Base-by-base conservation (phyloP, 2,113 vertebrate genomes). In the Oncorhynchus masou region DNA sequence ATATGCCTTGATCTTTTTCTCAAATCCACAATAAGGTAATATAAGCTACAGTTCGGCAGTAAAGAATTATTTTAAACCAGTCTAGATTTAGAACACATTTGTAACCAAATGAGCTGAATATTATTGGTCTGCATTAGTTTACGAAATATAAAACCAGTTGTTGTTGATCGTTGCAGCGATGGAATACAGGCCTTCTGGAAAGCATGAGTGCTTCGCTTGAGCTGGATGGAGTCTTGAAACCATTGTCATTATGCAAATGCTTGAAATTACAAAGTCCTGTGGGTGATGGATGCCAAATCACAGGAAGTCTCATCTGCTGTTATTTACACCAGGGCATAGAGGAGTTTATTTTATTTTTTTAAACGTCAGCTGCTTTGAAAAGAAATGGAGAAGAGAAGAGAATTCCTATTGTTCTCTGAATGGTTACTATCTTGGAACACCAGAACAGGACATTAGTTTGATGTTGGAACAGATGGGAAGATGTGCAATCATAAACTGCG, bases 181-280 rank as follows among this genome's bases (percentile, higher is more conserved):
- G 25, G 78, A 75, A 68, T 25, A 57, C 45, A 78, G 74, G 79
- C 64, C n/a, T 22, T 70, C 66, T 68, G 59, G 45, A 49, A 25
- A 66, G 45, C 54, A 20, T 2, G 7, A n/a, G 25, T 48, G 67
- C 68, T 72, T 74, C 60, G 68, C 62, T 70, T 75, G 29, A 70
- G 39, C 24, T 70, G 16, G 45, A 60, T 48, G 24, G 31, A n/a
- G 76, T 70, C 2, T 20, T 70, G 51, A 79, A 77, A 75, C 49
- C 31, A 27, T 66, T 83, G 66, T 71, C 48, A 68, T 74, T 73
- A 68, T 8, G 20, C 15, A 48, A 70, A 72, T 27, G 20, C n/a
- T 34, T 49, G 70, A 25, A 68, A 51, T 77, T 12, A 25, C 70
- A 73, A 79, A 71, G 68, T 57, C 60, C 59, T 45, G 16, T 24